phyloP scores from a whole-genome alignment of 2,113 vertebrate species.

The Turdus rufiventris region DNA sequence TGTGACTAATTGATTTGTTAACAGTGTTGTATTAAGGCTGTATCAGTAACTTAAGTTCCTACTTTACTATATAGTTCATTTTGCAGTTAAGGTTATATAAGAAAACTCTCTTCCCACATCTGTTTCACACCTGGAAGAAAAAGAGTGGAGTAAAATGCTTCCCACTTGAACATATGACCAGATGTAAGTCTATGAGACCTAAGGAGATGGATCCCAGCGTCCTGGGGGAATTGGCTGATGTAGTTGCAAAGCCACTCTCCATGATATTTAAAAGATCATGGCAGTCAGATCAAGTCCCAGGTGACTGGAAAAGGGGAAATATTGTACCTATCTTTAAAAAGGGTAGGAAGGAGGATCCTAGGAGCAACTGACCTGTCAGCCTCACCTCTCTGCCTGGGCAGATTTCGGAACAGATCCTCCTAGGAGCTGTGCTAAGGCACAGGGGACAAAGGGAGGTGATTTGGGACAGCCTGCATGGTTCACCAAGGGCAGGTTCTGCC shows the following conservation, averaged over 20 bases:
- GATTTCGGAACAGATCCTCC: neutral
- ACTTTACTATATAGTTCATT: neutral
- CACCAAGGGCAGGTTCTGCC: neutral
- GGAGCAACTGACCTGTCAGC: accelerated
- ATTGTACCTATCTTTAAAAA: neutral
- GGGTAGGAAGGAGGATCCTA: neutral
- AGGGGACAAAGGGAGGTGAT: neutral
- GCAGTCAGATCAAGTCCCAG: neutral
- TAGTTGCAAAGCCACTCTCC: neutral
- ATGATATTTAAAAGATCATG: neutral
- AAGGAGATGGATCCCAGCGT: neutral
- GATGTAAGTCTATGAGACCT: neutral
- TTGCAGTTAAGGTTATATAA: neutral
- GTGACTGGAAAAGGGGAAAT: neutral
- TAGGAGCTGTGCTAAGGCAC: neutral
- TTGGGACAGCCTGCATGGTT: neutral
- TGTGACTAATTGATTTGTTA: neutral
- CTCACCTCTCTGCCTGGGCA: neutral
- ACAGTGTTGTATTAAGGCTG: neutral
- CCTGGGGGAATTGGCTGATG: neutral
- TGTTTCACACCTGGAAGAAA: neutral
- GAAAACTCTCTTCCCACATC: neutral
- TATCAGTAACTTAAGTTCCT: neutral
- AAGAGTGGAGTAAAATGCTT: neutral
- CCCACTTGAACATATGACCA: neutral